Evolutionary conservation across 2,888 invertebrate genomes (phyloP).

Genomic region (Hydroisotoma schaefferi): DNA sequence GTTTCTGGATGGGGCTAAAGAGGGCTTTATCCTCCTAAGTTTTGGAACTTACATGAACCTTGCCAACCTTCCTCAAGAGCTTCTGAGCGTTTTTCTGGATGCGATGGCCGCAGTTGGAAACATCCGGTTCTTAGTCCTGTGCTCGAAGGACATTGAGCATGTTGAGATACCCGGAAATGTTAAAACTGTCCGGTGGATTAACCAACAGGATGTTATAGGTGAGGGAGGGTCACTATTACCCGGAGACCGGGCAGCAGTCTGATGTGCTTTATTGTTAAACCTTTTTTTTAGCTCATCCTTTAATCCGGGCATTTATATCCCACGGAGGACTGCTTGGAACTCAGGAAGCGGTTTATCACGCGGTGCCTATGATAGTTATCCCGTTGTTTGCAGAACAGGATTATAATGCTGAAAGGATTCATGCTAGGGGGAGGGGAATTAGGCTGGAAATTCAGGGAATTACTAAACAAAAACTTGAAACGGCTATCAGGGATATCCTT

Average conservation of each 20-base stretch:
- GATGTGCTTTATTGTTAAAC: not conserved
- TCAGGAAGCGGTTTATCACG: slow-evolving; percentile 34
- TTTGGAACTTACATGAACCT: slow-evolving; percentile 43
- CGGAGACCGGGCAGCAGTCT: too few relatives aligned
- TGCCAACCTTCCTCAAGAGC: slow-evolving; percentile 17
- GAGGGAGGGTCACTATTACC: too few relatives aligned
- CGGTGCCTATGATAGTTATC: slow-evolving; percentile 24
- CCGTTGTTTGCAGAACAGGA: slow-evolving; percentile 40
- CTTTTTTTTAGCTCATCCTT: slow-evolving; percentile 2
- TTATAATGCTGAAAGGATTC: slow-evolving; percentile 32
- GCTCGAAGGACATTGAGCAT: slow-evolving; percentile 13
- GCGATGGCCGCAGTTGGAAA: slow-evolving; percentile 26
- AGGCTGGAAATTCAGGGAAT: slow-evolving; percentile 29
- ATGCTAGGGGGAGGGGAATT: slow-evolving; percentile 24
- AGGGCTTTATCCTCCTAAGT: slow-evolving; percentile 31
- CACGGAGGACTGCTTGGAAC: slow-evolving; percentile 35
- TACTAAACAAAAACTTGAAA: slow-evolving; percentile 20
- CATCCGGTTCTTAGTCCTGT: slow-evolving; percentile 30
- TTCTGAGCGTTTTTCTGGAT: slow-evolving; percentile 23
- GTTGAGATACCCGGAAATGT: not conserved
- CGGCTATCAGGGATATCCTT: slow-evolving; percentile 19
- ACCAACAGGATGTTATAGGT: slow-evolving; percentile 1
- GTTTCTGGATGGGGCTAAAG: not conserved
- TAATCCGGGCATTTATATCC: slow-evolving; percentile 37
- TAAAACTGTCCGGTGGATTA: not conserved